Percentiles rank a stretch among this genome's conserved stretches.
Conservation (phyloP, 35 echinoderm and acorn worm species). For the Ophiothrix spiculata region DNA sequence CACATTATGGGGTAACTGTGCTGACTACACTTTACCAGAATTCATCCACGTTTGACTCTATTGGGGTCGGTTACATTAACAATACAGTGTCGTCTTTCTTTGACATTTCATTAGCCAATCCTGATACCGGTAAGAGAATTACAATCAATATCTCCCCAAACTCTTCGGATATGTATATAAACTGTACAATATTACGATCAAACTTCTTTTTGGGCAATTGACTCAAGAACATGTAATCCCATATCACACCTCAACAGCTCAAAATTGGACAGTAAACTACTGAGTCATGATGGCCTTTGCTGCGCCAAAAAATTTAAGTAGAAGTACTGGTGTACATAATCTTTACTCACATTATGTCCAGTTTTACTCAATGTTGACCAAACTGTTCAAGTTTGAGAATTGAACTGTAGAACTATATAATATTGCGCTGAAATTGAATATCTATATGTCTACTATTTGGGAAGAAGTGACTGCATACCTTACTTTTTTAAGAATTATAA, state of each 20-base stretch:
- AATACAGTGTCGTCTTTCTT: background rate
- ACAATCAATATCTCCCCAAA: background rate
- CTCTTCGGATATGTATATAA: background rate
- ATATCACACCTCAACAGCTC: background rate
- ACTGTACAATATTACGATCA: background rate
- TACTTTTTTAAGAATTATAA: background rate
- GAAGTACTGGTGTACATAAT: too few species aligned
- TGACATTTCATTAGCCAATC: background rate
- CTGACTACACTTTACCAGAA: background rate
- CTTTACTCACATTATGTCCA: too few species aligned
- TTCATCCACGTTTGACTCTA: background rate
- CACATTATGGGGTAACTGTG: background rate
- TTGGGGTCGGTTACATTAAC: background rate
- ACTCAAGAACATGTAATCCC: background rate
- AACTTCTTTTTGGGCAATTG: background rate
- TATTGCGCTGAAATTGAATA: background rate
- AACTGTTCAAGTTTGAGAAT: too few species aligned
- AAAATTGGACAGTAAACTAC: background rate
- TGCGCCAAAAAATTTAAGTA: background rate
- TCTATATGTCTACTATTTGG: background rate
- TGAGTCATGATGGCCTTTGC: background rate
- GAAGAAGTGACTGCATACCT: background rate
- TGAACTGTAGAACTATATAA: too few species aligned
- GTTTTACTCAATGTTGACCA: too few species aligned
- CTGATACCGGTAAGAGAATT: background rate